Percentiles rank a stretch among this genome's conserved stretches.
These are phyloP conservation scores for Salvelinus fontinalis DNA, from an alignment of 2,113 vertebrate species.

Conservation along the genomic window DNA sequence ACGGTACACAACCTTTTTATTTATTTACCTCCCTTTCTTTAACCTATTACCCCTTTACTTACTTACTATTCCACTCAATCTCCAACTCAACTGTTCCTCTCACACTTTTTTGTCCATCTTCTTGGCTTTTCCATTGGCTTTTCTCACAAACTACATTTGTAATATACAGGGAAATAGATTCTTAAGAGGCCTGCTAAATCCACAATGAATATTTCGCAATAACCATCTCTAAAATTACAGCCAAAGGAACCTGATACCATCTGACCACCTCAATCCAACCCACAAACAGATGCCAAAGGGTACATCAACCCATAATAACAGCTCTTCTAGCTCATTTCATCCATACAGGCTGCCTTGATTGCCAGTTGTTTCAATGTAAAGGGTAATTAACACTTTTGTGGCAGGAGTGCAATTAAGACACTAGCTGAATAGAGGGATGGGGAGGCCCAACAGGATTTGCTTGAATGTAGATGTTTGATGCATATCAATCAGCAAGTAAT, in stretches of 20 bases:
- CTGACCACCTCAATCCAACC: not conserved
- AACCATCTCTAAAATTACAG: not conserved
- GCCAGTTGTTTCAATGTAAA: constrained; percentile 4
- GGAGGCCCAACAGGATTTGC: not conserved
- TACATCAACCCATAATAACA: not conserved
- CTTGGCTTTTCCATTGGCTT: not conserved
- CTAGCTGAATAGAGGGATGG: not conserved
- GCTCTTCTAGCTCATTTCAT: not conserved
- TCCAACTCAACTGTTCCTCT: not conserved
- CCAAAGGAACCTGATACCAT: not conserved
- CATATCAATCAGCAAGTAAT: not conserved
- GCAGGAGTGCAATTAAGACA: not conserved
- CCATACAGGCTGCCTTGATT: constrained; percentile 8
- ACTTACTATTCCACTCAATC: not conserved
- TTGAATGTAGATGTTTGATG: not conserved
- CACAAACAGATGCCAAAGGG: constrained; percentile 7
- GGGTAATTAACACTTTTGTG: constrained; percentile 9
- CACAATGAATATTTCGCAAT: not conserved
- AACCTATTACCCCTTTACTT: not conserved
- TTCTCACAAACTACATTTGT: not conserved
- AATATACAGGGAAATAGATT: not conserved
- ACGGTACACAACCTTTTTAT: too few relatives aligned
- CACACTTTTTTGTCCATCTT: not conserved
- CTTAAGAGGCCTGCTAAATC: not conserved
- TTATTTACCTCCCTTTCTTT: not conserved